Evolutionary conservation across 2,113 vertebrate genomes (phyloP).

Genomic region (Pycnonotus jocosus): DNA sequence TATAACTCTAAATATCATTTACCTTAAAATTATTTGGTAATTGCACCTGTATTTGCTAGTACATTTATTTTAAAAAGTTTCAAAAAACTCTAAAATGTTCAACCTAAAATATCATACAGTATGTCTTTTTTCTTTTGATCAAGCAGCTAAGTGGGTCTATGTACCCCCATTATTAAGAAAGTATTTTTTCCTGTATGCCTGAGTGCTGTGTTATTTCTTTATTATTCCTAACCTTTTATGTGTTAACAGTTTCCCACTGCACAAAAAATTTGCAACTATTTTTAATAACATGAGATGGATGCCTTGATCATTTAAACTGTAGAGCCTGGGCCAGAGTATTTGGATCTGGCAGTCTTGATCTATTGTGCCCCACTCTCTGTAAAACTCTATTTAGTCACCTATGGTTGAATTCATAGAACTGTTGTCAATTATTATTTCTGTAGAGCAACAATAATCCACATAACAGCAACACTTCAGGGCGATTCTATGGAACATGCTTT

Average conservation of each 20-base stretch:
- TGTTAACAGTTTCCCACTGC: background rate
- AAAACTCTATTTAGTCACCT: background rate
- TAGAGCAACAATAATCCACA: background rate
- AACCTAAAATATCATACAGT: background rate
- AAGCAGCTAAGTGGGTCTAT: background rate
- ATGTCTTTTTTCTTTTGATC: background rate
- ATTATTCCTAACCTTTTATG: slow-evolving; percentile 9
- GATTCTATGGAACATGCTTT: background rate
- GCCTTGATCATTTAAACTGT: background rate
- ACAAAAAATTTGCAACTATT: background rate
- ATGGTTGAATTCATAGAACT: background rate
- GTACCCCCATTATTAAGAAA: background rate
- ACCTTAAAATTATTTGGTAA: background rate
- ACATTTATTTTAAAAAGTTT: background rate
- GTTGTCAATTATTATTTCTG: background rate
- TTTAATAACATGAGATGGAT: background rate
- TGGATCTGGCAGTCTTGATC: background rate
- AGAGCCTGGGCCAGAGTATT: background rate
- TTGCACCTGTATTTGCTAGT: background rate
- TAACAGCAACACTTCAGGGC: background rate
- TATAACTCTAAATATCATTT: background rate
- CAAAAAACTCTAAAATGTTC: background rate
- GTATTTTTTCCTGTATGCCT: background rate
- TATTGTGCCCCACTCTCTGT: background rate
- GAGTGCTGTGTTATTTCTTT: background rate